These are phyloP conservation scores for Mus caroli DNA, from an alignment of 2,797 vertebrate genomes.

Conservation along the genomic window DNA sequence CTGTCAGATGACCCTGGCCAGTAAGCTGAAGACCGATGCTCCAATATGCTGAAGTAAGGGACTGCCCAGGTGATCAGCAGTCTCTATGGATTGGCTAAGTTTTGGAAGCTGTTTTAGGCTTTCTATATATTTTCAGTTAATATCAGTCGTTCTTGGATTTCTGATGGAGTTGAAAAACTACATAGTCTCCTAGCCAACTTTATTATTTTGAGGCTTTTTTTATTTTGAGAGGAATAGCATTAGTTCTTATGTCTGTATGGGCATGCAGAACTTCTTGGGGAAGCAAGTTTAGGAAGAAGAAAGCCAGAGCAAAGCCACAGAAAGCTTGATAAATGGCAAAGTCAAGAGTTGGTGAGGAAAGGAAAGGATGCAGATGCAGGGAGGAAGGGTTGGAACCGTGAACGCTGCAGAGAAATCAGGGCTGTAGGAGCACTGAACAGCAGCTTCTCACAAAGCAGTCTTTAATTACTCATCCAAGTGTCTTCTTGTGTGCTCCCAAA, in stretches of 20 bases:
- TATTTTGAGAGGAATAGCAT: neutral
- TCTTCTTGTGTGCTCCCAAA: neutral
- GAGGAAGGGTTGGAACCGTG: neutral
- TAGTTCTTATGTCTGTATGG: neutral
- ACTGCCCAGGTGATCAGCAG: too few relatives aligned
- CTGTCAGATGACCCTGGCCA: too few relatives aligned
- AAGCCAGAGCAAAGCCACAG: neutral
- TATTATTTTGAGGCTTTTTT: too few relatives aligned
- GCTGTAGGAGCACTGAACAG: neutral
- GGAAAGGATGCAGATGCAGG: neutral
- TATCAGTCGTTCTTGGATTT: too few relatives aligned
- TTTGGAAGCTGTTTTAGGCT: too few relatives aligned
- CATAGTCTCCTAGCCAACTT: too few relatives aligned
- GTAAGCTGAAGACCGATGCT: too few relatives aligned
- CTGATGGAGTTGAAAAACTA: too few relatives aligned
- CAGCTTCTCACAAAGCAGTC: neutral
- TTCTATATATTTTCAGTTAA: too few relatives aligned
- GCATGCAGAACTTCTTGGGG: constrained; percentile 1
- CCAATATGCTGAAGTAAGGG: too few relatives aligned
- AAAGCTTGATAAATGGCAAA: neutral
- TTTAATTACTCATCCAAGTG: neutral
- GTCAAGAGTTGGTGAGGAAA: neutral
- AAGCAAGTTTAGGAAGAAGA: neutral
- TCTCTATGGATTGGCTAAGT: too few relatives aligned
- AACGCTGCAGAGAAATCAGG: neutral